Evolutionary conservation across 2,113 vertebrate genomes (phyloP).

Genomic region (Pycnonotus jocosus): DNA sequence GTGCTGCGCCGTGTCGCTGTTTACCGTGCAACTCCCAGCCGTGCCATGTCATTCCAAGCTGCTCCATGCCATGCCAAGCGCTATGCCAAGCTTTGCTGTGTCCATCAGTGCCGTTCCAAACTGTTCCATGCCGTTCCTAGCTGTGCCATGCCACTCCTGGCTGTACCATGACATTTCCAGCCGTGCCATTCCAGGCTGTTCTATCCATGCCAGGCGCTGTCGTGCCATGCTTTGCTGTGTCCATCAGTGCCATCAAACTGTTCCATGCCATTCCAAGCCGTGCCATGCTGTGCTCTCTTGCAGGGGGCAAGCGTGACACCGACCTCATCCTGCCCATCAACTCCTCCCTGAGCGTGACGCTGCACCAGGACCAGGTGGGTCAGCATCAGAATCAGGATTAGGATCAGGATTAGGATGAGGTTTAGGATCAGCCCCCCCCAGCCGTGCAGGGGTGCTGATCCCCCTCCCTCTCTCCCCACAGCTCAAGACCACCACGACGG

Average conservation of each 20-base stretch:
- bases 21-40: not conserved
- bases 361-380: conserved; percentile 93
- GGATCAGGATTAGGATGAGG: not conserved
- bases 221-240: not conserved
- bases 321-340: conserved; percentile 92
- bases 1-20: accelerated
- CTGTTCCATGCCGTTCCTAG: not conserved
- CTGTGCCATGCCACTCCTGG: not conserved
- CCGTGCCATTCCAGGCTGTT: not conserved
- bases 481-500: conserved; percentile 91
- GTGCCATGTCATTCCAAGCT: not conserved
- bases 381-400: not conserved
- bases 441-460: accelerated
- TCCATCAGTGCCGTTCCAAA: too few relatives aligned
- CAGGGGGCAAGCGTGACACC: conserved; percentile 94
- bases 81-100: too few relatives aligned
- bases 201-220: too few relatives aligned
- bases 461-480: not conserved
- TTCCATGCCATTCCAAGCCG: accelerated
- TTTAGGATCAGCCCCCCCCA: not conserved
- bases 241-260: not conserved
- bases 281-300: not conserved
- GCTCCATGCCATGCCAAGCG: not conserved
- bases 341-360: conserved; percentile 90
- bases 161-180: too few relatives aligned